These are phyloP conservation scores for Hirtodrosophila cameraria DNA, from an alignment of 2,888 invertebrate species.

Conservation along the genomic window DNA sequence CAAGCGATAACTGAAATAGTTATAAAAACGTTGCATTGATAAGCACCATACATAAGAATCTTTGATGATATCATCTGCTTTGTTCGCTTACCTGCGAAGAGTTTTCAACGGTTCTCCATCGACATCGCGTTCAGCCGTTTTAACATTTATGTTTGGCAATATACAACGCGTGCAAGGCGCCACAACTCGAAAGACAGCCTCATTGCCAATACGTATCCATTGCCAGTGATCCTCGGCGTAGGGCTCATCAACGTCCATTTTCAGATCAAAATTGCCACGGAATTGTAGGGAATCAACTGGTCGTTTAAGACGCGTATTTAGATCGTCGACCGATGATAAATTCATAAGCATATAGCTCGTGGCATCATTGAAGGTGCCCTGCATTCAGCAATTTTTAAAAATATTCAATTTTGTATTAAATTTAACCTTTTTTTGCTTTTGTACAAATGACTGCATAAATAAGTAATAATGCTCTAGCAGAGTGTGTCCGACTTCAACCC, in stretches of 20 bases:
- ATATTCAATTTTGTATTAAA: no score
- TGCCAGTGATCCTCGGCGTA: slow-evolving; percentile 90
- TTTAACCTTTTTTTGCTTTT: no score
- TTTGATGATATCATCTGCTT: no score
- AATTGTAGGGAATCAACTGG: slow-evolving; percentile 86
- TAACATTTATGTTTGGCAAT: slow-evolving; percentile 89
- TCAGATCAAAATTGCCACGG: slow-evolving; percentile 89
- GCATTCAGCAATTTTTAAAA: neutral
- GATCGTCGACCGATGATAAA: slow-evolving; percentile 87
- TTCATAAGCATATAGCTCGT: slow-evolving; percentile 89
- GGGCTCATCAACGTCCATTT: slow-evolving; percentile 86
- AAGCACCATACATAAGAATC: no score
- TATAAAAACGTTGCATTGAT: neutral
- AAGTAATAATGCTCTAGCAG: no score
- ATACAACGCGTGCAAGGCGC: slow-evolving; percentile 86
- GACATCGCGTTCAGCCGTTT: slow-evolving; percentile 86
- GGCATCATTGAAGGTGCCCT: slow-evolving; percentile 88
- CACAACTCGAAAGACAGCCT: slow-evolving; percentile 67
- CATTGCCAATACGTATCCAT: slow-evolving; percentile 86
- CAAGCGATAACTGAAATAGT: slow-evolving; percentile 67
- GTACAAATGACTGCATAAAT: no score
- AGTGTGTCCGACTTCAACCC: no score
- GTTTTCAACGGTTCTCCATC: slow-evolving; percentile 88
- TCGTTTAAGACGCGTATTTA: slow-evolving; percentile 86
- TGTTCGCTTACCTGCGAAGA: slow-evolving; percentile 85